Evolutionary conservation across 2,113 vertebrate genomes (phyloP), one percentile per base, ranked within the genome.

Genomic region (Oxyruncus cristatus): DNA sequence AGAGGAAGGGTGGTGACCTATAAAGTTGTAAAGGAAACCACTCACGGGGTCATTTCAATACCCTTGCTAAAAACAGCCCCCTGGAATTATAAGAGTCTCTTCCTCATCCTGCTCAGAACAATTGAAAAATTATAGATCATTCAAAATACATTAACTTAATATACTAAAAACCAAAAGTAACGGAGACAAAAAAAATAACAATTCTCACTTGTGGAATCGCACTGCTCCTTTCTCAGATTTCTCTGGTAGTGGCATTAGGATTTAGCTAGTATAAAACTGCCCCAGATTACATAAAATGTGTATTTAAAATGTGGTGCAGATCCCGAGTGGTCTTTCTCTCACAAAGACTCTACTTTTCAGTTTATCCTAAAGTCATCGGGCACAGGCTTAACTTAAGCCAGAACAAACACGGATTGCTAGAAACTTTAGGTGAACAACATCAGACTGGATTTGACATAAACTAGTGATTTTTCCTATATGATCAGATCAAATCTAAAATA

Each of bases 1-100:
- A 94, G 89, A 96, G 97, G 97, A 97, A 97, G 97, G 97, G 97
- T 93, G 97, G 93, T 73, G 91, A 94, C 94, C 92, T 76, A 83
- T 42, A 37, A 93, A 93, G 79, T 14, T 76, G 53, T 92, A 95
- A 91, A 97, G 97, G 97, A 97, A 97, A 94, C 83, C 35, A 47
- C 95, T 94, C 95, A 65, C 37, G 24, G 53, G 26, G 59, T 44
- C 87, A 84, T 84, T 96, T 96, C 93, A 96, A 97, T 97, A 83
- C 76, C 68, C 74, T 42, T 84, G 85, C 94, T 97, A 97, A 97
- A 97, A 97, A 97, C 83, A 97, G 85, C 6, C 32, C 41, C 52
- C 50, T 91, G 80, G 80, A 96, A 96, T 80, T 88, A 58, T 4
- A 68, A 35, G 17, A 92, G 53, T 81, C 92, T 91, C 78, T 92